These are phyloP conservation scores for Microctenopoma lineatum DNA, from an alignment of 2,797 vertebrate species.

Conservation along the genomic window DNA sequence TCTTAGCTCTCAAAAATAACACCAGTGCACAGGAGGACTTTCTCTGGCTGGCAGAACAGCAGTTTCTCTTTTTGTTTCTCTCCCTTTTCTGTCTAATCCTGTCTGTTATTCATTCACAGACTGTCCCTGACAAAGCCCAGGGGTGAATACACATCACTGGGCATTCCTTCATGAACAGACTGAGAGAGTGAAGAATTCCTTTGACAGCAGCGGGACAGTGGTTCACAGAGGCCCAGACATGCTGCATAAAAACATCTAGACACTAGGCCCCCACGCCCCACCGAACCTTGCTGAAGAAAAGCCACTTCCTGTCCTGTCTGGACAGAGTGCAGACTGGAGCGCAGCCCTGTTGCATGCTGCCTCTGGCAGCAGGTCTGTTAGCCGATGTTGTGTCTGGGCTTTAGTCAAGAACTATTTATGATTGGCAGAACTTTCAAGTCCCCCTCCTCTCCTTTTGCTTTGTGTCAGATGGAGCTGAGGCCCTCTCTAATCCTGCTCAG, in stretches of 20 bases:
- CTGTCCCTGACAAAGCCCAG: conserved; percentile 59
- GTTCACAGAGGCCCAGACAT: conserved; percentile 51
- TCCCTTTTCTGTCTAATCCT: conserved; percentile 60
- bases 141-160: conserved; percentile 56
- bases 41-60: conserved; percentile 23
- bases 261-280: conserved; percentile 2
- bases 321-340: not conserved
- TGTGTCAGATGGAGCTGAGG: conserved; percentile 39
- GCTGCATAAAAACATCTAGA: conserved; percentile 42
- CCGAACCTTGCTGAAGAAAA: conserved; percentile 22
- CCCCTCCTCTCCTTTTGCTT: conserved; percentile 29
- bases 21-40: conserved; percentile 13
- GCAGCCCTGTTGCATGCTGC: not conserved
- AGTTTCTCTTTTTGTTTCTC: conserved; percentile 24
- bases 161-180: conserved; percentile 71
- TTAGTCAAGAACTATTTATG: conserved; percentile 41
- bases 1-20: conserved; percentile 29
- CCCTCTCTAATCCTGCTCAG: conserved; percentile 59
- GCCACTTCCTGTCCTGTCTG: conserved; percentile 56
- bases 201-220: conserved; percentile 60
- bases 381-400: conserved; percentile 58
- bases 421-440: conserved; percentile 5
- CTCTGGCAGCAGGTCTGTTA: conserved; percentile 21
- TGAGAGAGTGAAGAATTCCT: conserved; percentile 72
- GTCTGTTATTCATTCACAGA: conserved; percentile 71